A percentile compares a stretch with the other conserved stretches of the same genome.
Conservation (phyloP, 2,888 invertebrate species). For the Ryuthela nishihirai region DNA sequence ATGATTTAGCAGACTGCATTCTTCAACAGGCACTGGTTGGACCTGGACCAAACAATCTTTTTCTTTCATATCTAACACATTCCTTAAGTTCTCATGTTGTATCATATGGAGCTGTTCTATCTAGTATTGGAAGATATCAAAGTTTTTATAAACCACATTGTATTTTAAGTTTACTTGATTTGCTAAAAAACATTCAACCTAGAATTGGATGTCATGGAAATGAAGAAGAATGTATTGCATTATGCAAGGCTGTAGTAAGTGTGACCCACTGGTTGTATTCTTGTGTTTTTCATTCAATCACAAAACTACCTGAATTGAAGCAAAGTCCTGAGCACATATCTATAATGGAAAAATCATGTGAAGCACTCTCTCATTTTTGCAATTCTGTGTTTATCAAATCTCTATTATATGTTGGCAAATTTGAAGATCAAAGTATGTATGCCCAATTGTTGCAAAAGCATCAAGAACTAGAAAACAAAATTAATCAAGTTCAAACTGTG, state of each 20-base stretch:
- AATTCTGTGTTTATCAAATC: constrained; percentile 48
- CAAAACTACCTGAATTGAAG: constrained; percentile 47
- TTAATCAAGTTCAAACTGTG: constrained; percentile 38
- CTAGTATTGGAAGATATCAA: constrained; percentile 76
- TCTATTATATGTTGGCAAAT: constrained; percentile 50
- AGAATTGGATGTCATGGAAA: constrained; percentile 55
- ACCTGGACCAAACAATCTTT: constrained; percentile 83
- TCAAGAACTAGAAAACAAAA: constrained; percentile 61
- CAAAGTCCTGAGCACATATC: constrained; percentile 46
- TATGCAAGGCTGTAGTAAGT: constrained; percentile 66
- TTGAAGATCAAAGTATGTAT: constrained; percentile 58
- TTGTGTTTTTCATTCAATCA: constrained; percentile 48
- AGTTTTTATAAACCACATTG: constrained; percentile 84
- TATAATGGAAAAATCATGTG: constrained; percentile 49
- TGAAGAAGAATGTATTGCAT: constrained; percentile 77
- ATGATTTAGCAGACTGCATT: constrained; percentile 77
- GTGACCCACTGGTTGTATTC: constrained; percentile 47
- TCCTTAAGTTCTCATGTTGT: constrained; percentile 86
- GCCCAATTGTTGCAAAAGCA: constrained; percentile 70
- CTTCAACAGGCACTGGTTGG: constrained; percentile 91
- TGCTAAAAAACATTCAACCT: constrained; percentile 60
- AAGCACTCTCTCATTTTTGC: constrained; percentile 47
- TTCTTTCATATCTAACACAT: constrained; percentile 87
- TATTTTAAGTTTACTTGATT: constrained; percentile 76
- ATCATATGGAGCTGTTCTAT: constrained; percentile 83